Conservation (phyloP, 2,797 vertebrate genomes). For the Adelosebastes latens region DNA sequence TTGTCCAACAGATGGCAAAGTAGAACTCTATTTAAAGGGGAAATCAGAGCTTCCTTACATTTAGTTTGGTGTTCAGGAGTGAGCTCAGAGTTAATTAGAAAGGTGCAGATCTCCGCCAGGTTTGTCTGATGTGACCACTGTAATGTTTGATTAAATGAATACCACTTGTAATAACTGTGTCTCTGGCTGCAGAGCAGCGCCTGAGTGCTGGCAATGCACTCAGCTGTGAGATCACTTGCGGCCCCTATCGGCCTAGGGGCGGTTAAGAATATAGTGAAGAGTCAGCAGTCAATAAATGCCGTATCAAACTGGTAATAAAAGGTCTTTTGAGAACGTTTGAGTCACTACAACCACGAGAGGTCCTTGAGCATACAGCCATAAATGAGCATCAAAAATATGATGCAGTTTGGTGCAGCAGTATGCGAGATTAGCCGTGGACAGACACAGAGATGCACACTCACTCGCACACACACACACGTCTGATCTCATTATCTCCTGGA, state of each 20-base stretch:
- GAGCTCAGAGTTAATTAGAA: background rate
- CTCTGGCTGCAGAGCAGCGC: too few relatives aligned
- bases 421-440: background rate
- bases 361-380: background rate
- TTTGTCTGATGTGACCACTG: background rate
- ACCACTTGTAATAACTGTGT: too few relatives aligned
- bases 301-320: background rate
- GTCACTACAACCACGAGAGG: background rate
- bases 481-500: too few relatives aligned
- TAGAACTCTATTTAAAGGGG: background rate
- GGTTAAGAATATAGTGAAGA: background rate
- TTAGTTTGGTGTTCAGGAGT: background rate
- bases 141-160: too few relatives aligned
- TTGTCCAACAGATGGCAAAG: slow-evolving; percentile 46
- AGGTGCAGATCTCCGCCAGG: background rate
- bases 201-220: too few relatives aligned
- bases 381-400: background rate
- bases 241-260: too few relatives aligned
- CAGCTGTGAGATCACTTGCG: background rate
- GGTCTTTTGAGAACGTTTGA: background rate
- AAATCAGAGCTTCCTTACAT: background rate
- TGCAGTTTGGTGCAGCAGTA: background rate
- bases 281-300: background rate
- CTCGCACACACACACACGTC: too few relatives aligned
- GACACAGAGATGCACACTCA: background rate